Evolutionary conservation across 1,140 invertebrate genomes (phyloP), one percentile per base, ranked within the genome.

Genomic region (Dolichoris vasculosae): DNA sequence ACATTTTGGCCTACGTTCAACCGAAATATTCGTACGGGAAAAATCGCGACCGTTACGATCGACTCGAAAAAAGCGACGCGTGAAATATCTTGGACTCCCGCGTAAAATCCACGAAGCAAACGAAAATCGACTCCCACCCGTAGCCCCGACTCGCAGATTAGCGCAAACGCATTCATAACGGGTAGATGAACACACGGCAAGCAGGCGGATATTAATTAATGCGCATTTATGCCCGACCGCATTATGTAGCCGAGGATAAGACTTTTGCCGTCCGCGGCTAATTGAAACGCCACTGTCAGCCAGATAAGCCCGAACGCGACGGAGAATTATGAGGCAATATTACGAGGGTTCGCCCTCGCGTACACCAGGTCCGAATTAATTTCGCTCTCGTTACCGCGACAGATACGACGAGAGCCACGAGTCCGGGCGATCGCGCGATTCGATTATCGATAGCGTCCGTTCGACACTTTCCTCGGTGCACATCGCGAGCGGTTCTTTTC

Each of bases 221-320:
- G 84, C 84, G 86, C 87, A 90, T 90, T 90, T 89, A 89, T 88
- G 89, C 84, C 86, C 85, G 84, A 87, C 88, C 82, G 82, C 86
- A 83, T 85, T 63, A 17, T 55, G 86, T 84, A 38, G n/a, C 23
- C 30, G 43, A 84, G 90, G 88, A 90, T 90, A 90, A 90, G 89
- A 90, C 88, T 90, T 89, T 89, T 89, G 87, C 86, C 48, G 82
- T 85, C 67, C 86, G 85, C 86, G 89, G 88, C 88, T 90, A 90
- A 90, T 90, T 90, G 89, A 90, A 90, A 90, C 89, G 88, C 87
- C 86, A 89, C 88, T 88, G 89, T 89, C 88, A 88, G 63, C 30
- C 87, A 87, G 89, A 89, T 90, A 90, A 90, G 89, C 89, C 79
- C 86, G 88, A 89, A 88, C 87, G 86, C 88, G 79, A 87, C 87